phyloP scores from a whole-genome alignment of 2,888 invertebrate species.

The Limnephilus rhombicus region DNA sequence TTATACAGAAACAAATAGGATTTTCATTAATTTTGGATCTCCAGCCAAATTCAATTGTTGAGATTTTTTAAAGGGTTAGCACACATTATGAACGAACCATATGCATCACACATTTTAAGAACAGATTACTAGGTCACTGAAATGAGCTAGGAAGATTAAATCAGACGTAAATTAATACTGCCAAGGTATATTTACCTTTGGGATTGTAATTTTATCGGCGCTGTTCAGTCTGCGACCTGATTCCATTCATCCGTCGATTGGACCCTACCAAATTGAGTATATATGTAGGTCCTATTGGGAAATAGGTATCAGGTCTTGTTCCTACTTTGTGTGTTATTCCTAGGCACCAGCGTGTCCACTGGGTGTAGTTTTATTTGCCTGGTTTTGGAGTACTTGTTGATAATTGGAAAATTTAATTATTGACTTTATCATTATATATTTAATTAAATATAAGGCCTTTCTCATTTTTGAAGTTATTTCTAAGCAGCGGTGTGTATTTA shows the following conservation, averaged over 20 bases:
- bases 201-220: neutral
- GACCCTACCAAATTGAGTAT: neutral
- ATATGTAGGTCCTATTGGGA: neutral
- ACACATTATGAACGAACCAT: too few species aligned
- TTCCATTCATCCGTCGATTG: neutral
- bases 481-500: too few species aligned
- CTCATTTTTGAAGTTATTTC: too few species aligned
- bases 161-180: neutral
- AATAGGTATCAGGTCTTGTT: neutral
- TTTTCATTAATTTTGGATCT: too few species aligned
- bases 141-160: neutral
- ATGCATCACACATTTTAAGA: too few species aligned
- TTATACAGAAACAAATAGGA: too few species aligned
- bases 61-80: too few species aligned
- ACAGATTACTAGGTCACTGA: neutral
- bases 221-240: neutral
- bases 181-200: neutral
- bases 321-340: neutral
- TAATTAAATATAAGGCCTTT: too few species aligned
- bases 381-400: too few species aligned
- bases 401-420: too few species aligned
- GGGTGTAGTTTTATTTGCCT: neutral
- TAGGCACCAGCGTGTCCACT: neutral
- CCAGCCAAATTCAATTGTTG: too few species aligned
- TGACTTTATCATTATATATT: too few species aligned